A percentile compares a stretch with the other conserved stretches of the same genome.
phyloP scores from a whole-genome alignment of 1,140 invertebrate genomes.

The Camponotus floridanus region DNA sequence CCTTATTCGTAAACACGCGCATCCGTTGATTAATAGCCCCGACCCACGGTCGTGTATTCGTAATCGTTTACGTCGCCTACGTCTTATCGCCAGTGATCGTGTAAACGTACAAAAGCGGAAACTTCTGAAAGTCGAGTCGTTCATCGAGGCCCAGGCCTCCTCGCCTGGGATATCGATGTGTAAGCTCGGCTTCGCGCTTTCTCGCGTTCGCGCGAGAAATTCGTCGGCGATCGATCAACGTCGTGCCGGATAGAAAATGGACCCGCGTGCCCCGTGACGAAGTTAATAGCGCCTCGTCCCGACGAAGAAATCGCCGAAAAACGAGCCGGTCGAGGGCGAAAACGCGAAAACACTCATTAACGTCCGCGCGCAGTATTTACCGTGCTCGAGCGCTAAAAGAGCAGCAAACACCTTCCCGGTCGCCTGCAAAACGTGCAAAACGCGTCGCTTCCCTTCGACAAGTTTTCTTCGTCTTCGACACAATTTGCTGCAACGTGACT shows the following conservation, averaged over 20 bases:
- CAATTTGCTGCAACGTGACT: slow-evolving; percentile 51
- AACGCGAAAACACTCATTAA: slow-evolving; percentile 72
- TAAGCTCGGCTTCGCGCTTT: slow-evolving; percentile 10
- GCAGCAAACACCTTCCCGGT: slow-evolving; percentile 21
- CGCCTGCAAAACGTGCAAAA: slow-evolving; percentile 20
- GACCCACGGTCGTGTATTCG: background rate
- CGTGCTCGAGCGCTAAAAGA: slow-evolving; percentile 20
- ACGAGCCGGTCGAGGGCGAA: slow-evolving; percentile 25
- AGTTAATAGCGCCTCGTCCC: slow-evolving; percentile 62
- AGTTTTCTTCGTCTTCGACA: slow-evolving; percentile 26
- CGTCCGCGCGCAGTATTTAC: slow-evolving; percentile 60
- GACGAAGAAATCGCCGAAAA: slow-evolving; percentile 67
- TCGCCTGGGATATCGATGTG: background rate
- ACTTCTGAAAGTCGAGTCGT: slow-evolving; percentile 30
- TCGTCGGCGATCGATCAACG: slow-evolving; percentile 72
- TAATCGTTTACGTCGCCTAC: slow-evolving; percentile 13
- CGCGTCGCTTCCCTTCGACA: background rate
- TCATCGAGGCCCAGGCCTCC: slow-evolving; percentile 10
- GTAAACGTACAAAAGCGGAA: background rate
- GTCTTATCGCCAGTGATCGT: background rate
- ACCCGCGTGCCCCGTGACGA: slow-evolving; percentile 67
- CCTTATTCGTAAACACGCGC: slow-evolving; percentile 1
- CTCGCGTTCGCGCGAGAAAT: slow-evolving; percentile 45
- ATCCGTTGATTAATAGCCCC: background rate
- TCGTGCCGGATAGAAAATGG: slow-evolving; percentile 62